Percentiles rank a stretch among this genome's conserved stretches.
These are phyloP conservation scores for Cyclura pinguis DNA, from an alignment of 2,797 vertebrate genomes.

Conservation along the genomic window DNA sequence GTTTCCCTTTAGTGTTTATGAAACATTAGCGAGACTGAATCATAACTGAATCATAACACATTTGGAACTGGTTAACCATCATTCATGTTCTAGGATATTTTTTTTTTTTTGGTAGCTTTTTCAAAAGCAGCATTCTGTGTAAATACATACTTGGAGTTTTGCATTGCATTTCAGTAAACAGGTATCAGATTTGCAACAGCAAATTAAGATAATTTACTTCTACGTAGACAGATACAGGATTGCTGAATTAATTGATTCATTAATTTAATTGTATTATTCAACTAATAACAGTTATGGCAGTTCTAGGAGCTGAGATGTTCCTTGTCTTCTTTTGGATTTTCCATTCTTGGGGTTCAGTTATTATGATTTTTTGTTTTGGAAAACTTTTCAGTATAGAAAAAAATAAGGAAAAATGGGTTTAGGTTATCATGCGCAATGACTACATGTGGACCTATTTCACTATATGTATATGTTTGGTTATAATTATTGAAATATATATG, in stretches of 20 bases:
- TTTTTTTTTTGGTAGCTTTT: conserved; percentile 5
- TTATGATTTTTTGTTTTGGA: too few relatives aligned
- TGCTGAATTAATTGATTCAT: neutral
- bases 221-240: neutral
- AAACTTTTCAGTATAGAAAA: too few relatives aligned
- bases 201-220: neutral
- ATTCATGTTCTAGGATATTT: neutral
- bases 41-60: conserved; percentile 9
- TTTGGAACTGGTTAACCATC: conserved; percentile 10
- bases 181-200: too few relatives aligned
- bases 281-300: neutral
- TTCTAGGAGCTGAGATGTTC: neutral
- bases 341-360: too few relatives aligned
- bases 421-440: neutral
- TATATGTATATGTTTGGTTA: neutral
- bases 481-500: neutral
- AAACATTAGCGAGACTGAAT: conserved; percentile 1
- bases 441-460: neutral
- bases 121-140: neutral
- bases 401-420: too few relatives aligned
- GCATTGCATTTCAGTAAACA: conserved; percentile 1
- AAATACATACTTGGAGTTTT: neutral
- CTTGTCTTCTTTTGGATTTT: too few relatives aligned
- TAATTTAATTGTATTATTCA: neutral
- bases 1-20: neutral